These are phyloP conservation scores for Laticauda colubrina DNA, from an alignment of 2,113 vertebrate genomes.

Conservation along the genomic window DNA sequence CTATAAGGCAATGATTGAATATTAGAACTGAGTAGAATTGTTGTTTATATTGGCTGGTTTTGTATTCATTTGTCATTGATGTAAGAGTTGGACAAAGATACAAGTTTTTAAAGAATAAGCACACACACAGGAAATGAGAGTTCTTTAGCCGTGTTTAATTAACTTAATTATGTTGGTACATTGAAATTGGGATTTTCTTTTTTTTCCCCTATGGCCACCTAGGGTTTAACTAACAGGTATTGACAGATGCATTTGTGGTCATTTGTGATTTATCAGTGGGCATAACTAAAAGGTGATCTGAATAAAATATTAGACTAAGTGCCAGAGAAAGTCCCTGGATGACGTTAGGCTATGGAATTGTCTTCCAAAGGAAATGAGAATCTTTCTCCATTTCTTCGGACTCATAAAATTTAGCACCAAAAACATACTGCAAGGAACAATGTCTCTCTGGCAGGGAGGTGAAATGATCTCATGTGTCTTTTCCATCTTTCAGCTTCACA, in stretches of 20 bases:
- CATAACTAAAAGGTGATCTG: slow-evolving; percentile 8
- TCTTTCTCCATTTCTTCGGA: slow-evolving; percentile 36
- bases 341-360: neutral
- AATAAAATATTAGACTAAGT: slow-evolving; percentile 15
- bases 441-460: slow-evolving; percentile 26
- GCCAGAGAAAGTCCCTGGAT: slow-evolving; percentile 34
- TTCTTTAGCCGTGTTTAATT: neutral
- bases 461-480: slow-evolving; percentile 53
- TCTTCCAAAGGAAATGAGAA: slow-evolving; percentile 48
- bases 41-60: neutral
- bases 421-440: slow-evolving; percentile 46
- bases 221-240: neutral
- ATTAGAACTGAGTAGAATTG: neutral
- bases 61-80: neutral
- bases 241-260: neutral
- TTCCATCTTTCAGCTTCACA: slow-evolving; percentile 40
- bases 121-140: neutral
- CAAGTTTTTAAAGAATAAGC: neutral
- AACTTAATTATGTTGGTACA: neutral
- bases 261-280: slow-evolving; percentile 19
- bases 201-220: neutral
- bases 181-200: neutral
- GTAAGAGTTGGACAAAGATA: neutral
- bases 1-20: neutral
- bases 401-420: slow-evolving; percentile 41